Base-by-base conservation (phyloP, 2,888 invertebrate species). In the Melieria picta region DNA sequence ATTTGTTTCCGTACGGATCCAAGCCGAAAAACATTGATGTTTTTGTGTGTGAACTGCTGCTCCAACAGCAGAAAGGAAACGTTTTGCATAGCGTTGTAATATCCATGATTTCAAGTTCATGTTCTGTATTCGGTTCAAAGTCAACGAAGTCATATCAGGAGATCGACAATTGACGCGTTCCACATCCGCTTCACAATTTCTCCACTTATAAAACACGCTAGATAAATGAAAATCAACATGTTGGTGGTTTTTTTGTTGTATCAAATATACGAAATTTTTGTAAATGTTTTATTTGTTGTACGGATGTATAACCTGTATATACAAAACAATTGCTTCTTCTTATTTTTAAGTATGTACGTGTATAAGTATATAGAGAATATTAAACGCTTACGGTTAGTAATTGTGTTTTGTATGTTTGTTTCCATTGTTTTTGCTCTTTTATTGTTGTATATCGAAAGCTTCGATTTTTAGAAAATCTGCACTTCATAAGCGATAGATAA, bases 191-290 rank as follows among this genome's bases (percentile, higher is more conserved):
- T 30, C 30, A 3, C 30, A 30, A 30, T 30, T 30, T 30, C 30
- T 30, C 30, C 1, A 30, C 30, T 30, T 30, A 30, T 30, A 30
- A 30, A 30, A 30, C 30, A 30, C 30, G 2, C 3, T 30, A 30
- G 30, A 2, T 30, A 30, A 30, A 30, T 30, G 30, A 30, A 30
- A 30, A 30, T 30, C 30, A 3, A 30, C 30, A 30, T 30, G 30
- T 30, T 30, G 30, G 30, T 30, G 30, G 30, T 16, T 58, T 65
- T 65, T 50, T 71, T 71, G 42, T 77, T 69, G 77, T 79, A 79
- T 79, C 77, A 79, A 79, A 79, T 78, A 78, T 78, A 78, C 69
- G 78, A 77, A 77, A 77, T 75, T 72, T 77, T 77, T 77, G 75
- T 76, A 75, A 73, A 74, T 71, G 48, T 70, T 71, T 69, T 62